These are phyloP conservation scores for Brachionus sp. DNA, from an alignment of 1,140 invertebrate genomes.

Conservation along the genomic window DNA sequence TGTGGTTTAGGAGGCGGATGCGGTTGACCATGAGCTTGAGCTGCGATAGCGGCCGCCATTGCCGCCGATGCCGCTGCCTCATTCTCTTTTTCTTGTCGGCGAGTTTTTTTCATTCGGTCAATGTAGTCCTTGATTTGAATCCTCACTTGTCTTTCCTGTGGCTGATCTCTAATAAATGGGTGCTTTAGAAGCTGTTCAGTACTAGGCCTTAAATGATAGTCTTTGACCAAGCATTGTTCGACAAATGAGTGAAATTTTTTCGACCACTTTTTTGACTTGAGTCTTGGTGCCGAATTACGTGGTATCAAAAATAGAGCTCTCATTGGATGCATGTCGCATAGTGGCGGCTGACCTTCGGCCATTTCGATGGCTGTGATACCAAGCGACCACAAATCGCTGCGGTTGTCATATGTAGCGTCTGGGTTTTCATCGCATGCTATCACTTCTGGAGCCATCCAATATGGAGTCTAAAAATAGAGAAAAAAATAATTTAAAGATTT, in stretches of 20 bases:
- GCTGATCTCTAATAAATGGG: slow-evolving; percentile 94
- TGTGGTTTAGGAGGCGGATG: not conserved
- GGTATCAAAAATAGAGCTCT: slow-evolving; percentile 96
- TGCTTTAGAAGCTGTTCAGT: slow-evolving; percentile 96
- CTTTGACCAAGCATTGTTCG: slow-evolving; percentile 85
- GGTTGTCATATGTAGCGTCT: slow-evolving; percentile 98
- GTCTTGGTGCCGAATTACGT: slow-evolving; percentile 87
- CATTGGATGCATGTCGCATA: slow-evolving; percentile 97
- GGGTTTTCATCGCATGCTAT: slow-evolving; percentile 99
- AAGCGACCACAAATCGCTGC: slow-evolving; percentile 95
- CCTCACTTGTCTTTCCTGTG: slow-evolving; percentile 91
- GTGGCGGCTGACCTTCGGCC: slow-evolving; percentile 95
- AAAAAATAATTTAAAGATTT: slow-evolving; percentile 75
- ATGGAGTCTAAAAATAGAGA: slow-evolving; percentile 66
- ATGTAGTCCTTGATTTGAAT: slow-evolving; percentile 99
- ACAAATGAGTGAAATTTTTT: slow-evolving; percentile 68
- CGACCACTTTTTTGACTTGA: slow-evolving; percentile 76
- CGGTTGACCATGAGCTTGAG: not conserved
- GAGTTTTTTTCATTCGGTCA: slow-evolving; percentile 68
- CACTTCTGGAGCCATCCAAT: slow-evolving; percentile 76
- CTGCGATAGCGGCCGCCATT: not conserved
- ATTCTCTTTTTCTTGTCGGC: slow-evolving; percentile 38
- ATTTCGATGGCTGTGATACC: slow-evolving; percentile 98
- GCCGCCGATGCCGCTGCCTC: slow-evolving; percentile 32
- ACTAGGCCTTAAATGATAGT: slow-evolving; percentile 94